phyloP scores from a whole-genome alignment of 64 coral and sea anemone genomes.

The Montipora cactus region DNA sequence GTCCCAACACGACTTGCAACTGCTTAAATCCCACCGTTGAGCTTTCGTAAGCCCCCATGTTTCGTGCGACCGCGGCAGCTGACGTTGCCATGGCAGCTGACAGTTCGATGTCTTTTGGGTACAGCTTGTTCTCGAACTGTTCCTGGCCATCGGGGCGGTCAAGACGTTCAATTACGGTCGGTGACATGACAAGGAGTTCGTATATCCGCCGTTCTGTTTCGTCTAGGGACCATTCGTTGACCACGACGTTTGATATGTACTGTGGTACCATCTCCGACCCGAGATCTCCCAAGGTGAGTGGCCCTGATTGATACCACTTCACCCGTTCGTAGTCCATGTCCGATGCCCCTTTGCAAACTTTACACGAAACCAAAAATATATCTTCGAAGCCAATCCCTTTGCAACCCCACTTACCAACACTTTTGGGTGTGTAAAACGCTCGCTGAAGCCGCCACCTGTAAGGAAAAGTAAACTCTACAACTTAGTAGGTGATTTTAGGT shows the following conservation, averaged over 20 bases:
- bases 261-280: no score
- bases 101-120: conserved; percentile 65
- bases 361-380: no score
- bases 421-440: no score
- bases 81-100: conserved; percentile 88
- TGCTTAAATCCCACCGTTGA: conserved; percentile 62
- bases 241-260: neutral
- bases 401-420: no score
- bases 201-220: neutral
- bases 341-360: no score
- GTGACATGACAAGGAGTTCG: conserved; percentile 28
- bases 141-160: neutral
- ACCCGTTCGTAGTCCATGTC: no score
- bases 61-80: conserved; percentile 57
- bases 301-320: no score
- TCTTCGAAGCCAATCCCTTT: no score
- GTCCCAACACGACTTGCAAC: conserved; percentile 77
- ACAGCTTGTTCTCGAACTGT: conserved; percentile 39
- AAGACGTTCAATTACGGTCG: conserved; percentile 7
- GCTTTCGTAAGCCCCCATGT: conserved; percentile 21
- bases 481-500: no score
- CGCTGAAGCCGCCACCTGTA: no score
- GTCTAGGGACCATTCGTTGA: neutral
- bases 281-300: no score
- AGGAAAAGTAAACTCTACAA: neutral